Evolutionary conservation across 2,113 vertebrate genomes (phyloP).

Genomic region (Brachyistius frenatus): DNA sequence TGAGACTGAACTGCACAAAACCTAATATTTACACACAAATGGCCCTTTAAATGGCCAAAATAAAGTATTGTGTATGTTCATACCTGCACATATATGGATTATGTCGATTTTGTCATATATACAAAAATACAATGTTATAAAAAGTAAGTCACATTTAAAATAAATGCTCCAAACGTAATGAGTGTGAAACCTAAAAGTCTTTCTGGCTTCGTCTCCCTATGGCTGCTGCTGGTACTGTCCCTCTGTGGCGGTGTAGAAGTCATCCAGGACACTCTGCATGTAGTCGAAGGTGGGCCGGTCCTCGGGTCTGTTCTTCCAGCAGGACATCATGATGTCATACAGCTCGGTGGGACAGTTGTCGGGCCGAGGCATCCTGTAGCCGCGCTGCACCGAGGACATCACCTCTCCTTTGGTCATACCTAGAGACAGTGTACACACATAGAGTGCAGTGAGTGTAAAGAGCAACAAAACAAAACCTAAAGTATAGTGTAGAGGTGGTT

Average conservation of each 20-base stretch:
- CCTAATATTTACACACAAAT: background rate
- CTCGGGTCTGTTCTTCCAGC: slow-evolving; percentile 91
- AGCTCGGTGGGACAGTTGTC: slow-evolving; percentile 88
- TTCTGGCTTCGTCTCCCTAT: slow-evolving; percentile 40
- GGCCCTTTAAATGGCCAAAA: background rate
- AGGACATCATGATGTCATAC: slow-evolving; percentile 89
- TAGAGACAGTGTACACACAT: slow-evolving; percentile 21
- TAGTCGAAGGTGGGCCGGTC: slow-evolving; percentile 96
- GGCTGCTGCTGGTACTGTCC: slow-evolving; percentile 93
- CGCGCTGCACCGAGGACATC: slow-evolving; percentile 83
- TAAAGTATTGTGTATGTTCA: no score
- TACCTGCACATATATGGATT: no score
- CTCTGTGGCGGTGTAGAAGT: slow-evolving; percentile 95
- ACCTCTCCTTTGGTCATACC: slow-evolving; percentile 85
- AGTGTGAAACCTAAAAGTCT: slow-evolving; percentile 10
- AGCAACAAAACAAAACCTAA: no score
- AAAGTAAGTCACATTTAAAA: background rate
- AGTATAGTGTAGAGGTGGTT: no score
- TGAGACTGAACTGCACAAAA: background rate
- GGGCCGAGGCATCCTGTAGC: slow-evolving; percentile 91
- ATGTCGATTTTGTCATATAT: slow-evolving; percentile 9
- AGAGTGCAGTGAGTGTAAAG: no score
- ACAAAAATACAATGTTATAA: slow-evolving; percentile 10
- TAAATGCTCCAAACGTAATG: background rate
- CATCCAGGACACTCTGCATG: slow-evolving; percentile 91